These are phyloP conservation scores for Cryptoprocta ferox DNA, from an alignment of 2,797 vertebrate species.

Conservation along the genomic window DNA sequence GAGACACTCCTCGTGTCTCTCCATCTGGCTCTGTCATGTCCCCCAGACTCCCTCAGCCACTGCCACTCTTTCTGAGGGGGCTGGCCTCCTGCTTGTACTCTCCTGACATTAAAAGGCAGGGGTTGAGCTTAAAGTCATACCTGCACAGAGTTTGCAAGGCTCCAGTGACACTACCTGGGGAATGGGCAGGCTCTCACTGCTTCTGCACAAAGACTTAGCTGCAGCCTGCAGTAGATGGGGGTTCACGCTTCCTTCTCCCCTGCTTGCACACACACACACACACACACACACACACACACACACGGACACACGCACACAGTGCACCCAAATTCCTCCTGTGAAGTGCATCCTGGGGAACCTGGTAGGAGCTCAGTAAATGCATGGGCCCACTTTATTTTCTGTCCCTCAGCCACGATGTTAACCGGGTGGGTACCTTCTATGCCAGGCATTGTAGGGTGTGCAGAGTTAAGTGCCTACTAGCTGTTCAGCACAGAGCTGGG, in stretches of 20 bases:
- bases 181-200: rapidly evolving
- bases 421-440: not conserved
- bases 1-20: not conserved
- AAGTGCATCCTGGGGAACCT: rapidly evolving
- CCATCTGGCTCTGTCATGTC: not conserved
- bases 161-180: not conserved
- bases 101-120: not conserved
- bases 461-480: not conserved
- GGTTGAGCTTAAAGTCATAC: not conserved
- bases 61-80: not conserved
- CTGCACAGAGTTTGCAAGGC: not conserved
- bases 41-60: not conserved
- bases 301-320: no score
- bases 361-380: not conserved
- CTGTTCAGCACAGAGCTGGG: not conserved
- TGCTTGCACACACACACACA: rapidly evolving
- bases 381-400: not conserved
- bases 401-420: no score
- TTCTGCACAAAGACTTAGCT: not conserved
- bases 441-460: not conserved
- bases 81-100: not conserved
- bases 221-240: no score
- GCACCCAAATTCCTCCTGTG: not conserved
- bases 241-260: not conserved
- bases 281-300: rapidly evolving